Percentiles rank a stretch among this genome's conserved stretches.
Evolutionary conservation across 2,888 invertebrate genomes (phyloP).

Genomic region (Agriopis aurantiaria): DNA sequence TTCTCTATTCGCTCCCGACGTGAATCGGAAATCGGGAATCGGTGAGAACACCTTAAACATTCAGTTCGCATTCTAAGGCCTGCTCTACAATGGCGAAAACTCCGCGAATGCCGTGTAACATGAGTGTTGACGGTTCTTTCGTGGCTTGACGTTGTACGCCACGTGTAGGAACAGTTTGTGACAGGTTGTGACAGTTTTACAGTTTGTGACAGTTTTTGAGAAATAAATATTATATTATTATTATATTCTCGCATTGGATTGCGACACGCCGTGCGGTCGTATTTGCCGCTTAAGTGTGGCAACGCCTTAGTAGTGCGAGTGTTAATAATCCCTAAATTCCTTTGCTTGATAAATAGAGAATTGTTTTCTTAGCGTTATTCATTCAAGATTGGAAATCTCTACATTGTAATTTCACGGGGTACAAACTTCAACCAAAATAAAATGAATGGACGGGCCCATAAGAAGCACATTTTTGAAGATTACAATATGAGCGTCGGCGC

Average conservation of each 20-base stretch:
- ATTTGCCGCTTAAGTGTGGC: background rate
- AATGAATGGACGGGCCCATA: too few species aligned
- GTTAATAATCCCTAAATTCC: constrained; percentile 10
- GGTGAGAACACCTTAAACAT: constrained; percentile 18
- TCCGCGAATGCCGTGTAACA: background rate
- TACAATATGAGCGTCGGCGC: too few species aligned
- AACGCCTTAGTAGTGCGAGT: background rate
- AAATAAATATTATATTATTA: too few species aligned
- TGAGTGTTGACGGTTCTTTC: background rate
- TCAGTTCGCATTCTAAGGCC: constrained; percentile 15
- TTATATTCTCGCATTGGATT: too few species aligned
- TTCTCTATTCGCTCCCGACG: constrained; percentile 4
- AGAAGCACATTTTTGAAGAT: too few species aligned
- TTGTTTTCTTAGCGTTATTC: constrained; percentile 9
- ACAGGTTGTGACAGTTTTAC: too few species aligned
- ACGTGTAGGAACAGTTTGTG: too few species aligned
- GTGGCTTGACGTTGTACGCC: background rate
- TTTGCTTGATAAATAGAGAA: constrained; percentile 5
- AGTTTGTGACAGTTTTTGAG: too few species aligned
- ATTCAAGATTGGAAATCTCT: background rate
- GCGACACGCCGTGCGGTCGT: too few species aligned
- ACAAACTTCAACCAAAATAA: too few species aligned
- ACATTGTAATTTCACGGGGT: constrained; percentile 8
- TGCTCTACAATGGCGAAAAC: background rate
- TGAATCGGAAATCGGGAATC: constrained; percentile 14